Base-by-base conservation (phyloP, 1,140 invertebrate species). In the Lasioglossum baleicum region DNA sequence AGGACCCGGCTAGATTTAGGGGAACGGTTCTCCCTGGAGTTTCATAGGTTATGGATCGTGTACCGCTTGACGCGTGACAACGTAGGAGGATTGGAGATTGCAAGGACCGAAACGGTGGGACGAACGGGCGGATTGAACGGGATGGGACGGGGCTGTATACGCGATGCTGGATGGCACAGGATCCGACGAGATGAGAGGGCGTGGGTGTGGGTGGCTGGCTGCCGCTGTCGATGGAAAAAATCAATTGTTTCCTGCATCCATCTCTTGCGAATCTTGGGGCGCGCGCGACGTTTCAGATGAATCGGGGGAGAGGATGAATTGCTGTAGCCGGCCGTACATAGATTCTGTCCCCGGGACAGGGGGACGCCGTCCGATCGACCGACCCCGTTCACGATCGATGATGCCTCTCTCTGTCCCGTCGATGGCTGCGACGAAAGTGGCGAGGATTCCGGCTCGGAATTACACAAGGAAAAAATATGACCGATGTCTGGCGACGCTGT, bases 21-120 rank as follows among this genome's bases (percentile, higher is more conserved):
- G 26, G 68, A 63, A 40, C 48, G 53, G n/a, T 26, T 64, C 70
- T 75, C 77, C 67, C 40, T 26, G 58, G 73, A 63, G 77, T 74
- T 35, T 61, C 1, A 56, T 74, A 44, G 74, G 73, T 87, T 83
- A 86, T 87, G 67, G 77, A 87, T 87, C 77, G 85, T 71, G 84
- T 83, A 81, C 85, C 63, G 73, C 61, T 83, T 77, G 76, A 83
- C 81, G 75, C 61, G 64, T 79, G 61, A 40, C 75, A 71, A 81
- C 71, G 44, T 58, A 58, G 67, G 51, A 58, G 80, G 74, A 74
- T 73, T 42, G 71, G 63, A 75, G 64, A 67, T 69, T 76, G 66
- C 74, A 11, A 81, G 20, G 65, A 42, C 44, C 13, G 10, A 51
- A 72, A 78, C 35, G 68, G 8, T 22, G 82, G 35, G 20, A 26